Evolutionary conservation across 2,888 invertebrate genomes (phyloP).

Genomic region (Apotomis turbidana): DNA sequence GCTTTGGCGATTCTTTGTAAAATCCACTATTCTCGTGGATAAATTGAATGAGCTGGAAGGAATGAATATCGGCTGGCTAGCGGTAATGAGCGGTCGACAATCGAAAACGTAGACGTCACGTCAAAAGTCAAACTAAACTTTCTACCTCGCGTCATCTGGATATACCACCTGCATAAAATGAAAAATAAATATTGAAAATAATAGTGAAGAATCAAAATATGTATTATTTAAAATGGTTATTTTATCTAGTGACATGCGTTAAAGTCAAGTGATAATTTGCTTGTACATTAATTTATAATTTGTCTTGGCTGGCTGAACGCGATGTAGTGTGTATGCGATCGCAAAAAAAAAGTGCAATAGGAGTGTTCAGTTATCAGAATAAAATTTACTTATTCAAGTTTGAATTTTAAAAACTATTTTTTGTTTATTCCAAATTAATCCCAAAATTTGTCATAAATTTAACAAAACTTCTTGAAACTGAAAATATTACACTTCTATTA

Average conservation of each 20-base stretch:
- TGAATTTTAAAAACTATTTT: no score
- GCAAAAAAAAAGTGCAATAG: background rate
- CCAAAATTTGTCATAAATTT: no score
- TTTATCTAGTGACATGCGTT: no score
- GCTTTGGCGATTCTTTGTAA: conserved; percentile 21
- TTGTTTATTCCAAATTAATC: no score
- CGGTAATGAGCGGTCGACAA: conserved; percentile 43
- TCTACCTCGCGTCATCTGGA: conserved; percentile 41
- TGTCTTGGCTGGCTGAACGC: conserved; percentile 3
- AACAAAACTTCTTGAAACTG: no score
- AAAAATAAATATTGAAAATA: background rate
- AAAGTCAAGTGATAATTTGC: no score
- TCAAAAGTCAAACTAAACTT: conserved; percentile 47
- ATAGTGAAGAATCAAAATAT: background rate
- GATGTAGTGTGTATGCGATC: background rate
- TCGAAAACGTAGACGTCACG: conserved; percentile 57
- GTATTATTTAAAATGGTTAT: no score
- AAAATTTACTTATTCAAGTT: background rate
- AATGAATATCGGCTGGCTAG: conserved; percentile 34
- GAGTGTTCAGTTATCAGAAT: background rate
- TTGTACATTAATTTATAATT: no score
- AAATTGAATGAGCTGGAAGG: conserved; percentile 37
- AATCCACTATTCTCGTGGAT: conserved; percentile 31
- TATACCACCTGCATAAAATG: conserved; percentile 32
- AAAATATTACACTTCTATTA: no score